Conservation (phyloP, 2,113 vertebrate genomes). For the Ailuropoda melanoleuca region DNA sequence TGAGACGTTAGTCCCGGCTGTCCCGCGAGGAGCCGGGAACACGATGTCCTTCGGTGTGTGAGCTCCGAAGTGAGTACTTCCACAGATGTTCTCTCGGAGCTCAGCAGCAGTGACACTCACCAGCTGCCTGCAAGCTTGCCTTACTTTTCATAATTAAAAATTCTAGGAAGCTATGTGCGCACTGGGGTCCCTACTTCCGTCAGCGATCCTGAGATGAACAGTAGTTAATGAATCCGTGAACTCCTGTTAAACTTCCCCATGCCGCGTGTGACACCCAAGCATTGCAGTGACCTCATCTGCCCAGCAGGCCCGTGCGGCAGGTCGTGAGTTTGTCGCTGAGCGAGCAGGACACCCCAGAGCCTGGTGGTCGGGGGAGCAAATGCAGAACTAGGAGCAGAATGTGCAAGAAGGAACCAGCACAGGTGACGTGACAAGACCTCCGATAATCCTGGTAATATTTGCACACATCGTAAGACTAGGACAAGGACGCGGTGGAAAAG, state of each 20-base stretch:
- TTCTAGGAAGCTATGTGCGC: neutral
- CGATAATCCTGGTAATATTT: fast-evolving
- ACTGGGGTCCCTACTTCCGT: neutral
- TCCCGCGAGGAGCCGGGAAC: neutral
- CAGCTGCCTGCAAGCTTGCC: neutral
- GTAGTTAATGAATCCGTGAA: neutral
- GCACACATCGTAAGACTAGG: neutral
- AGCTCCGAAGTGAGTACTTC: neutral
- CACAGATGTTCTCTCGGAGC: too few relatives aligned
- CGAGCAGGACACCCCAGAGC: neutral
- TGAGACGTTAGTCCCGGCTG: neutral
- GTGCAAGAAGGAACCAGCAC: too few relatives aligned
- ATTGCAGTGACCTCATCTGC: fast-evolving
- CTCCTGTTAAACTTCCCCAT: neutral
- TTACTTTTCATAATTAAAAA: neutral
- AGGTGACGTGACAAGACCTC: fast-evolving
- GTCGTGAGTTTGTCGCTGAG: too few relatives aligned
- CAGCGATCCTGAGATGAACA: too few relatives aligned
- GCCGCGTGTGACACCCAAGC: fast-evolving
- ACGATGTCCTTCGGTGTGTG: neutral
- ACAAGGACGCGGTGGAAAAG: neutral
- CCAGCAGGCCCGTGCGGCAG: fast-evolving
- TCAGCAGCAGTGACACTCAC: neutral
- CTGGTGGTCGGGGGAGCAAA: fast-evolving
- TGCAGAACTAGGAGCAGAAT: fast-evolving